phyloP scores from a whole-genome alignment of 2,888 invertebrate genomes.

The Drosophila testacea region DNA sequence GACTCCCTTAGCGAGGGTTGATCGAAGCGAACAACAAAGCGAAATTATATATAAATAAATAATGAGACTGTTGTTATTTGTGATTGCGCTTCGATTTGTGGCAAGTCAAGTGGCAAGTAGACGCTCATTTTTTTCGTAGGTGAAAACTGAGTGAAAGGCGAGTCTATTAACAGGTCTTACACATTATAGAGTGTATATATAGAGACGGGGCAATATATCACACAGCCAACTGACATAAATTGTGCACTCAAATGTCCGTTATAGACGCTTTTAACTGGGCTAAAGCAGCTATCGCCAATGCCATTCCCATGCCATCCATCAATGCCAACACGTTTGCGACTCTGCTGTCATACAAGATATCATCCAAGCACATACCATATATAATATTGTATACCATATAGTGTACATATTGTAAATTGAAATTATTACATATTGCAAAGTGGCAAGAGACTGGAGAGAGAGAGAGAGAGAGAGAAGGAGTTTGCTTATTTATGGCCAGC shows the following conservation, averaged over 20 bases:
- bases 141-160: slow-evolving; percentile 17
- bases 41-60: slow-evolving; percentile 69
- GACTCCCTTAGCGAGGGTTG: slow-evolving; percentile 52
- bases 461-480: background rate
- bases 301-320: slow-evolving; percentile 65
- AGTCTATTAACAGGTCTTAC: slow-evolving; percentile 49
- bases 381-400: slow-evolving; percentile 27
- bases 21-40: slow-evolving; percentile 33
- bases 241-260: slow-evolving; percentile 64
- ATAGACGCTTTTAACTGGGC: slow-evolving; percentile 26
- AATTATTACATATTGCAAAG: slow-evolving; percentile 69
- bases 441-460: slow-evolving; percentile 1
- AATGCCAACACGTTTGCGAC: slow-evolving; percentile 67
- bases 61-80: slow-evolving; percentile 61
- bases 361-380: slow-evolving; percentile 16
- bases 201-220: slow-evolving; percentile 64
- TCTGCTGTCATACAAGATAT: slow-evolving; percentile 60
- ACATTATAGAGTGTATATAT: slow-evolving; percentile 11
- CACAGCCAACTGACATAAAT: slow-evolving; percentile 70
- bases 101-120: slow-evolving; percentile 63
- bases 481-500: slow-evolving; percentile 71
- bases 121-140: background rate
- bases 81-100: slow-evolving; percentile 68
- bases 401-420: slow-evolving; percentile 67
- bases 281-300: slow-evolving; percentile 15